A percentile compares a stretch with the other conserved stretches of the same genome.
These are phyloP conservation scores for Lycaon pictus DNA, from an alignment of 2,113 vertebrate species.

Conservation along the genomic window DNA sequence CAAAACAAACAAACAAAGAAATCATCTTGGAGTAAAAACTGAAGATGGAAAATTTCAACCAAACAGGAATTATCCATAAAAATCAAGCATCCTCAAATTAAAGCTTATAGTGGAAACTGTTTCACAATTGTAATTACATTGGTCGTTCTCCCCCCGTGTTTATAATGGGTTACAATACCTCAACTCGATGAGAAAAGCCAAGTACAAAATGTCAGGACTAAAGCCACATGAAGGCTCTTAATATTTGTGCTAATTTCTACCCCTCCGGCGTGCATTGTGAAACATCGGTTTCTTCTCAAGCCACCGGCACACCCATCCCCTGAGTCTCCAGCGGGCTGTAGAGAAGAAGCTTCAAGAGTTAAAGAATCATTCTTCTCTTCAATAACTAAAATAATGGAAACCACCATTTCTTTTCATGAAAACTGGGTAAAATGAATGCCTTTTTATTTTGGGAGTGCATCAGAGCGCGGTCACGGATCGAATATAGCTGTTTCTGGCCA, in stretches of 20 bases:
- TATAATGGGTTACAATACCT: constrained; percentile 61
- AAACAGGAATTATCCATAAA: constrained; percentile 67
- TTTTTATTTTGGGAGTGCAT: not conserved
- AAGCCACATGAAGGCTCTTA: constrained; percentile 73
- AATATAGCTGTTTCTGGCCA: not conserved
- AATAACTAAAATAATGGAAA: not conserved
- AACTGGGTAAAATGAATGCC: not conserved
- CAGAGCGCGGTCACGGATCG: not conserved
- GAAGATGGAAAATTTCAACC: constrained; percentile 72
- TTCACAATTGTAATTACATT: constrained; percentile 74
- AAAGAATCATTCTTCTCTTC: not conserved
- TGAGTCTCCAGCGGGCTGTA: not conserved
- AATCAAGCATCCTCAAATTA: constrained; percentile 60
- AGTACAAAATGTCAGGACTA: constrained; percentile 59
- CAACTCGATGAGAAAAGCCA: constrained; percentile 61
- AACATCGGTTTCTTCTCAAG: constrained; percentile 25
- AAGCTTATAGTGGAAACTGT: constrained; percentile 75
- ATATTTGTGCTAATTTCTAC: constrained; percentile 57
- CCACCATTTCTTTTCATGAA: constrained; percentile 26
- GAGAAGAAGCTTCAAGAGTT: constrained; percentile 31
- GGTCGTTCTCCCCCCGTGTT: constrained; percentile 27
- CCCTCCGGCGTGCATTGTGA: constrained; percentile 48
- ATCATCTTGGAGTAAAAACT: constrained; percentile 47
- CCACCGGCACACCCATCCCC: not conserved
- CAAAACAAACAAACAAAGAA: constrained; percentile 58